Conservation (phyloP, 92 coral and sea anemone genomes). For the Palythoa caribaeorum region DNA sequence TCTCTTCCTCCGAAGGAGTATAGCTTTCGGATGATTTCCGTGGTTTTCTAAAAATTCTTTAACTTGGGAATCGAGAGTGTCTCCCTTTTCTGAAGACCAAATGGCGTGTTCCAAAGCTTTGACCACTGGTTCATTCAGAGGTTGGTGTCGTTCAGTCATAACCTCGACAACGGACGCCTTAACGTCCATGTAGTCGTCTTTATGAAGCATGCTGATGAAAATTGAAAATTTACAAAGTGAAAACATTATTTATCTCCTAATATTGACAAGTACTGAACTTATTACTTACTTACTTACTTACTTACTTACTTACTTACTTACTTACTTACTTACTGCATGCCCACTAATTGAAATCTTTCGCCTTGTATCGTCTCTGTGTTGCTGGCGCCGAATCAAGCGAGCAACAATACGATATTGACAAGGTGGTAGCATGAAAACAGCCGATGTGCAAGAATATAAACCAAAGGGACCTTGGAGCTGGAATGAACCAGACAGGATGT, state of each 20-base stretch:
- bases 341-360: too few species aligned
- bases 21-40: slow-evolving; percentile 82
- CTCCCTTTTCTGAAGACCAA: slow-evolving; percentile 82
- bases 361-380: too few species aligned
- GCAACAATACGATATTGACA: too few species aligned
- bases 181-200: slow-evolving; percentile 88
- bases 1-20: slow-evolving; percentile 76
- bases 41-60: slow-evolving; percentile 91
- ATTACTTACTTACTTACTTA: too few species aligned
- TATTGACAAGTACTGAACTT: background rate
- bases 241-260: background rate
- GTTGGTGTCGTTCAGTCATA: slow-evolving; percentile 85
- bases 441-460: background rate
- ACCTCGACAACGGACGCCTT: slow-evolving; percentile 92
- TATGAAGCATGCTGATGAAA: slow-evolving; percentile 48
- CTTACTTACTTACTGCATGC: too few species aligned
- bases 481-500: too few species aligned
- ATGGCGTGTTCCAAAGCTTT: slow-evolving; percentile 89
- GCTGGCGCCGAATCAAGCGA: too few species aligned
- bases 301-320: too few species aligned
- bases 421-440: background rate
- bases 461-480: background rate
- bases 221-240: background rate
- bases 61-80: slow-evolving; percentile 81
- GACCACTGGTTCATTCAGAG: slow-evolving; percentile 70